Evolutionary conservation across 2,797 vertebrate species (phyloP), one percentile per base, ranked within the genome.

Genomic region (Microchirus variegatus): DNA sequence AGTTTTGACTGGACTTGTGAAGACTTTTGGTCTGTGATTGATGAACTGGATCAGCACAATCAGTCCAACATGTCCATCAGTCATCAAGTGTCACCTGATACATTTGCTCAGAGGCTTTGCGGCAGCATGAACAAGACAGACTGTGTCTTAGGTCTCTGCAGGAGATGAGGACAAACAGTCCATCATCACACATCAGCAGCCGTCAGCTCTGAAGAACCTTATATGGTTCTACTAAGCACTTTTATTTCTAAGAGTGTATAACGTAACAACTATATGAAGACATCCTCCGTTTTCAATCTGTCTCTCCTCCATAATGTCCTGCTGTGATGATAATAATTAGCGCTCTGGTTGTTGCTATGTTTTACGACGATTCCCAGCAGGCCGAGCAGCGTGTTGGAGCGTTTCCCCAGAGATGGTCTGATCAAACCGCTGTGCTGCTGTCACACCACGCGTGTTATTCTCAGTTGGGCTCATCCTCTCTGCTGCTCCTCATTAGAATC

Each of bases 271-370:
- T 1, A 7, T 15, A 43, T 43, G 15, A 15, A 5, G 14, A 43
- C 13, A 43, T 43, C 42, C 14, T 9, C 9, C 13, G 10, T 40
- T 40, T 40, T 40, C 38, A 40, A 3, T 40, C 38, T 40, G 3
- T 15, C 14, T 12, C 52, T 14, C 50, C 37, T 50, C 72, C 48
- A 14, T 76, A 63, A 77, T 65, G 42, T 47, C 36, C 31, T 1
- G 59, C 73, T 84, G 65, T 82, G 70, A 77, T 81, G 70, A 73
- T 70, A 61, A 73, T 77, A 81, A 85, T 83, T 68, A 73, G 61
- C 17, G 41, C 75, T 77, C 61, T 75, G 72, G 75, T 80, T 12
- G 19, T 16, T 2, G 17, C 15, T 6, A 54, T 79, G 73, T 83
- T 55, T 9, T 46, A 68, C 80, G 73, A 73, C 47, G 31, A 77